Conservation (phyloP, 2,797 vertebrate species). For the Gymnodraco acuticeps region DNA sequence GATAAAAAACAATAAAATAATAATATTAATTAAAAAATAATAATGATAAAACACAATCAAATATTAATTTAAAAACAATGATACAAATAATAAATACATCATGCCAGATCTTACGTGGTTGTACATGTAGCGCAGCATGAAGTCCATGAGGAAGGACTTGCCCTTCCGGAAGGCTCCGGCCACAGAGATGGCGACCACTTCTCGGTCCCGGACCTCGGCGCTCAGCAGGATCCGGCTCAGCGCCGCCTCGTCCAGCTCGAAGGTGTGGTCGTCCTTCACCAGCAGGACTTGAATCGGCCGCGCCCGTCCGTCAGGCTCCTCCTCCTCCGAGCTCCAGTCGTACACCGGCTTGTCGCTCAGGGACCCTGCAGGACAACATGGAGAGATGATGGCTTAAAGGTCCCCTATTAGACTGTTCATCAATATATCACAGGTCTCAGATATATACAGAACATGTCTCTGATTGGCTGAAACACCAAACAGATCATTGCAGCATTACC, state of each 20-base stretch:
- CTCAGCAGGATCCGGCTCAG: constrained; percentile 94
- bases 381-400: neutral
- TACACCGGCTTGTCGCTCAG: constrained; percentile 92
- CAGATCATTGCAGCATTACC: too few relatives aligned
- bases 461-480: too few relatives aligned
- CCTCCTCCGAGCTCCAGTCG: constrained; percentile 98
- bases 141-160: constrained; percentile 99
- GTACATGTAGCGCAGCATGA: constrained; percentile 99
- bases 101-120: constrained; percentile 85
- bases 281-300: constrained; percentile 95
- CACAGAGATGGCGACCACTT: constrained; percentile 96
- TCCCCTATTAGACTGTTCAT: too few relatives aligned
- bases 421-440: too few relatives aligned
- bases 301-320: constrained; percentile 92
- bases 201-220: constrained; percentile 92
- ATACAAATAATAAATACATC: too few relatives aligned
- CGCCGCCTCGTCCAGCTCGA: constrained; percentile 94
- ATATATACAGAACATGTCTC: too few relatives aligned
- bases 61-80: too few relatives aligned
- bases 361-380: constrained; percentile 83
- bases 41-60: too few relatives aligned
- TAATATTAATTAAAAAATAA: too few relatives aligned
- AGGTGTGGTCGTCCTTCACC: constrained; percentile 97
- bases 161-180: constrained; percentile 98
- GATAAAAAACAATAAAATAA: too few relatives aligned